Percentiles rank a stretch among this genome's conserved stretches.
phyloP scores from a whole-genome alignment of 1,140 invertebrate genomes.

The Periplaneta americana region DNA sequence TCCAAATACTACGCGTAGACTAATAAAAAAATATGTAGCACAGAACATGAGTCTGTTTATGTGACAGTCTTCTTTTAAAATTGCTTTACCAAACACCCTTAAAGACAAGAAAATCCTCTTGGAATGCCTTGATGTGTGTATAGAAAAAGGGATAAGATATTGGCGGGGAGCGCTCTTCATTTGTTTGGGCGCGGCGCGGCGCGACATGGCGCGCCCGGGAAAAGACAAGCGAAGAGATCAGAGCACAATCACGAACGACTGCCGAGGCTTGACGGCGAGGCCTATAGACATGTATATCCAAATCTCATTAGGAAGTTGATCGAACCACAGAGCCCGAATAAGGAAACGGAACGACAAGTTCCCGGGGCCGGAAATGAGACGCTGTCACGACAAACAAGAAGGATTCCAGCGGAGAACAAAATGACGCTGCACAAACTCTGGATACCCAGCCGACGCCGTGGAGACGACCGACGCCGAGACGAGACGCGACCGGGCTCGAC shows the following conservation, averaged over 20 bases:
- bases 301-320: background rate
- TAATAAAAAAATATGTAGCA: too few relatives aligned
- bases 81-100: too few relatives aligned
- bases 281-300: background rate
- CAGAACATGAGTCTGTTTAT: too few relatives aligned
- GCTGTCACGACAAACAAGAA: background rate
- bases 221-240: background rate
- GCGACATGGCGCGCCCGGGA: too few relatives aligned
- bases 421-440: background rate
- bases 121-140: too few relatives aligned
- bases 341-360: background rate
- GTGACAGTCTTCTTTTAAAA: too few relatives aligned
- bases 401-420: background rate
- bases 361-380: background rate
- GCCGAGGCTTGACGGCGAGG: background rate
- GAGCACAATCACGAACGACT: background rate
- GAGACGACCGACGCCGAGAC: background rate
- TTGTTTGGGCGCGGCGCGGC: too few relatives aligned
- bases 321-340: background rate
- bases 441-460: background rate
- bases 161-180: too few relatives aligned
- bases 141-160: too few relatives aligned
- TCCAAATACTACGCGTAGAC: too few relatives aligned
- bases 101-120: too few relatives aligned
- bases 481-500: too few relatives aligned